Evolutionary conservation across 2,888 invertebrate species (phyloP), one percentile per base, ranked within the genome.

Genomic region (Oscheius sp.): DNA sequence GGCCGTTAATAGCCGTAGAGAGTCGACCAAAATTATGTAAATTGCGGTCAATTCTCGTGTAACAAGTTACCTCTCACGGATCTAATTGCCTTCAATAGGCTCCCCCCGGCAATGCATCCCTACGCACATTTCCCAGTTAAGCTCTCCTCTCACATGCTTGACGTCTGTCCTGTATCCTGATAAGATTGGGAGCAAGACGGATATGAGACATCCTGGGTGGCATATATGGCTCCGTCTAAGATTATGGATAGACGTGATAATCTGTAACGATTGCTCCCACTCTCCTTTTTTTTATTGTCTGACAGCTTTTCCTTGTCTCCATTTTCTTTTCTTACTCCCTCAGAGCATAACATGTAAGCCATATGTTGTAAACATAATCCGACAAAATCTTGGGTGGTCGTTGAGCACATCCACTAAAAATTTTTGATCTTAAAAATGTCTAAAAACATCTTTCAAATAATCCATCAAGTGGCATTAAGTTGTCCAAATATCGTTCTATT

Each of bases 41-140:
- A 66, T 66, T 66, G 66, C 66, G 49, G 49, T 66, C 66, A 66
- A 66, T 66, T 66, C 49, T 66, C 66, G 66, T 66, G 66, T 66
- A 66, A 66, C 35, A 35, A 25, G 49, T 66, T 66, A 52, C 66
- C 66, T 49, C 66, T 27, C 43, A 23, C n/a, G 25, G 43, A 18
- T 55, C 61, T 61, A 66, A 66, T 66, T 52, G 49, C 52, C 66
- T 45, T 49, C 49, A 52, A 66, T 66, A 52, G 66, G 27, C 27
- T n/a, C n/a, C n/a, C 18, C 16, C 49, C 35, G 35, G 35, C 35
- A 35, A 49, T n/a, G 49, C 18, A 49, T 49, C 49, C 49, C 49
- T 49, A 13, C 45, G 45, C 7, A 43, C n/a, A n/a, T 35, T 35
- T 9, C 35, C 35, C 35, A 3, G 35, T 9, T 35, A 35, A 3